Base-by-base conservation (phyloP, 1,140 invertebrate species). In the Hestina assimilis region DNA sequence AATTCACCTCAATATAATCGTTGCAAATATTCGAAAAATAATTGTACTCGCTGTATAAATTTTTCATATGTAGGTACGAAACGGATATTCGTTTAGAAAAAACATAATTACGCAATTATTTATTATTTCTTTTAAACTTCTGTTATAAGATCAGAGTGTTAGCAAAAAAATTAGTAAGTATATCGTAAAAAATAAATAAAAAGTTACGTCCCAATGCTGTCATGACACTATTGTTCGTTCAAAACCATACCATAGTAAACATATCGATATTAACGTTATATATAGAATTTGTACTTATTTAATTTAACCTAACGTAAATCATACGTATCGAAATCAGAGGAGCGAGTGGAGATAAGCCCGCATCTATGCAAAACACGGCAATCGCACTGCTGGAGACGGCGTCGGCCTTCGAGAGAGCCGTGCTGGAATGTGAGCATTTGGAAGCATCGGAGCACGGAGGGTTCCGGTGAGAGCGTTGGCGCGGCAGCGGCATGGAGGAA, bases 331-430 rank as follows among this genome's bases (percentile, higher is more conserved):
- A 62, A 60, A 59, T 80, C 66, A 60, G 66, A 69, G 62, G 58
- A 61, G 55, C 51, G 60, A 40, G 70, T 63, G 72, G 68, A 59
- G 45, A 63, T 70, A 75, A 79, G 40, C 50, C 55, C 55, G 72
- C 72, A 77, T 83, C 85, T 88, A 88, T 88, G 83, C 85, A 86
- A 88, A 86, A 85, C 70, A 79, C 85, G 80, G 83, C 85, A 67
- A 86, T 88, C 53, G 75, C 83, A 19, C 70, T 88, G 29, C 70
- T 88, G 66, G 85, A 88, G 80, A 69, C 78, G 69, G 83, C 75
- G 61, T 72, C 82, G 76, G 79, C 81, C 57, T 82, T 64, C 74
- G 84, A 83, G 63, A 66, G 71, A 54, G 75, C 79, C 64, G 79
- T 83, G 72, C 81, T 84, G 79, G 84, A 83, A 82, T 84, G 81